phyloP scores from a whole-genome alignment of 2,113 vertebrate species.

The Pelodiscus sinensis region DNA sequence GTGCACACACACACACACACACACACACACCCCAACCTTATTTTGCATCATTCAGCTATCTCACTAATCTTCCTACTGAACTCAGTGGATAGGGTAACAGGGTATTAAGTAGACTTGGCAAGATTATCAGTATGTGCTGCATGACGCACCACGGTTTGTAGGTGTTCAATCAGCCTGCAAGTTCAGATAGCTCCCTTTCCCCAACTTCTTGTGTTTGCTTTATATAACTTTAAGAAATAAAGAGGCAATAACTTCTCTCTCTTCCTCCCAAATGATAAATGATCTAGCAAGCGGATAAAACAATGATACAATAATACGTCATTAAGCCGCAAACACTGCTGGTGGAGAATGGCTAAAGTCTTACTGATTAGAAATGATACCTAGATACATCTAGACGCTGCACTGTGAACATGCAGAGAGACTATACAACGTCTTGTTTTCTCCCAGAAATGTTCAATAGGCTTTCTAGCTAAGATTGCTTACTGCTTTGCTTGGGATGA shows the following conservation, averaged over 20 bases:
- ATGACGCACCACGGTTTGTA: background rate
- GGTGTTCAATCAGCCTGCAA: background rate
- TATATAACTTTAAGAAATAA: background rate
- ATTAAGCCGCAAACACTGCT: conserved; percentile 30
- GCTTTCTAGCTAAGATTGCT: conserved; percentile 17
- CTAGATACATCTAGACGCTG: conserved; percentile 6
- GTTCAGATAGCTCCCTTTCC: background rate
- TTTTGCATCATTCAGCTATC: background rate
- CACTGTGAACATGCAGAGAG: background rate
- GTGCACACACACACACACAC: background rate
- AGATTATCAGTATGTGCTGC: background rate
- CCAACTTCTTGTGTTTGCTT: background rate
- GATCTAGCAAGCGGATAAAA: conserved; percentile 35
- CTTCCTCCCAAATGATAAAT: background rate
- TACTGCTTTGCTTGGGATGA: background rate
- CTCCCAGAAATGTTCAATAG: background rate
- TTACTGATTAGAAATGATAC: conserved; percentile 14
- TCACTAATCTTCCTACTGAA: background rate
- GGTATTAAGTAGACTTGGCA: fast-evolving
- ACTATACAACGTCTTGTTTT: background rate
- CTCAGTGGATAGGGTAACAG: background rate
- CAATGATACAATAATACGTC: background rate
- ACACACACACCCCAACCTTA: background rate
- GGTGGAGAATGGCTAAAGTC: background rate
- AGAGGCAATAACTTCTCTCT: background rate